Base-by-base conservation (phyloP, 2,113 vertebrate genomes). In the Puntigrus tetrazona region DNA sequence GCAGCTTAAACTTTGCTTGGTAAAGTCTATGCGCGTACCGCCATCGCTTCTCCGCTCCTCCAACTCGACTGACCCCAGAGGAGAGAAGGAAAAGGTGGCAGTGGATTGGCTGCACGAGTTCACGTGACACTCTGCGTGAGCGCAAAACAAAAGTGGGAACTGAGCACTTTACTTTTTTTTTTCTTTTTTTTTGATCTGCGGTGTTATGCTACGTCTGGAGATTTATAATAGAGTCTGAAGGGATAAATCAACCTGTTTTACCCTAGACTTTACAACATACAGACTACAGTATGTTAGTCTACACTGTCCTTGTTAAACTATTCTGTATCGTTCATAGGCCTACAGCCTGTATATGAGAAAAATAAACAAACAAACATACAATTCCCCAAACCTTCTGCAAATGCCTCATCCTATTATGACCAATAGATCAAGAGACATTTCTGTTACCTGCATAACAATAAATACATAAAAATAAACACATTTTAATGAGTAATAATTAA, bases 101-200 rank as follows among this genome's bases (percentile, higher is more conserved):
- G 61, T 34, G 83, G 92, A 93, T 94, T 94, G 94, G 94, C 55
- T 3, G 16, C 29, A 1, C 7, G 0, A 0, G 13, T 18, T 41
- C 82, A 89, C 88, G 88, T 89, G 88, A 87, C 82, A 10, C 41
- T 45, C 47, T 67, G 61, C 59, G 57, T 31, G 78, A 34, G 18
- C 7, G 78, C 25, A 50, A 50, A 67, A 50, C 41, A 67, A n/a
- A 77, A 67, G 78, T 81, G 61, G 59, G 27, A 47, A 14, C 41
- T 80, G 29, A 22, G 69, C 43, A 11, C 3, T 20, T 76, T 52
- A 6, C 73, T 20, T 76, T 52, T 72, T n/a, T n/a, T n/a, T n/a
- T n/a, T n/a, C n/a, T n/a, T n/a, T n/a, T n/a, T n/a, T n/a, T 41
- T 38, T 41, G 9, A 50, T 47, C 38, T 65, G 59, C 25, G 38